A percentile compares a stretch with the other conserved stretches of the same genome.
These are phyloP conservation scores for Octodonta nipae DNA, from an alignment of 2,888 invertebrate species.

Conservation along the genomic window DNA sequence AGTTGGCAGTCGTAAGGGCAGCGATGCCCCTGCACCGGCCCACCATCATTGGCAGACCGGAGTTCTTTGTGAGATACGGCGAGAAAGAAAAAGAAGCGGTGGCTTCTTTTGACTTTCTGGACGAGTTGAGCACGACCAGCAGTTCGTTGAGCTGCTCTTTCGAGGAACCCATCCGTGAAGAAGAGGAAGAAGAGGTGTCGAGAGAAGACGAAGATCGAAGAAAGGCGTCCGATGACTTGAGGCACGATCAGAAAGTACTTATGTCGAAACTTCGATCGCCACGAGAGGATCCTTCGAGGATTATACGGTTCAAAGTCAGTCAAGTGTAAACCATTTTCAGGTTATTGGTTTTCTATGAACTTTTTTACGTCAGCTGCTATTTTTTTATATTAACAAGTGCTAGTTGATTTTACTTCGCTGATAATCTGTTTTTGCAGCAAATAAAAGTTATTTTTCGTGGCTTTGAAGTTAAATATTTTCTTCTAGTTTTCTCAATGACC, in stretches of 20 bases:
- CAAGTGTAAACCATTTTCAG: too few relatives aligned
- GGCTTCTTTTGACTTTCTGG: conserved; percentile 67
- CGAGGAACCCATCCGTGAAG: conserved; percentile 19
- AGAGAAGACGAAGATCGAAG: neutral
- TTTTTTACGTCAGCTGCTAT: too few relatives aligned
- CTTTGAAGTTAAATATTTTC: too few relatives aligned
- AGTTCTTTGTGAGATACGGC: conserved; percentile 66
- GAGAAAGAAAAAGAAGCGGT: conserved; percentile 65
- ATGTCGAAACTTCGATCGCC: neutral
- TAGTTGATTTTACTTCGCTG: too few relatives aligned
- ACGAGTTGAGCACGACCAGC: conserved; percentile 41
- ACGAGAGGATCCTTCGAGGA: conserved; percentile 1
- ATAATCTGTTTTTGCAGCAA: too few relatives aligned
- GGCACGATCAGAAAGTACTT: neutral
- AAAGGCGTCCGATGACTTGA: too few relatives aligned
- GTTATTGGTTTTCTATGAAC: too few relatives aligned
- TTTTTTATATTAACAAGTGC: too few relatives aligned
- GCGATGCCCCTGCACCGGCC: conserved; percentile 38
- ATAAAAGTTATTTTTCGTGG: too few relatives aligned
- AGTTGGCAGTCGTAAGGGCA: conserved; percentile 42
- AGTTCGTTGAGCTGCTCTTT: conserved; percentile 25
- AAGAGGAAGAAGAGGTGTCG: conserved; percentile 9
- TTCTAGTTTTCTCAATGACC: too few relatives aligned
- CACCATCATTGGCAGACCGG: conserved; percentile 62
- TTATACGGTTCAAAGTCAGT: neutral